phyloP scores from a whole-genome alignment of 2,113 vertebrate species.

The Lagopus muta region DNA sequence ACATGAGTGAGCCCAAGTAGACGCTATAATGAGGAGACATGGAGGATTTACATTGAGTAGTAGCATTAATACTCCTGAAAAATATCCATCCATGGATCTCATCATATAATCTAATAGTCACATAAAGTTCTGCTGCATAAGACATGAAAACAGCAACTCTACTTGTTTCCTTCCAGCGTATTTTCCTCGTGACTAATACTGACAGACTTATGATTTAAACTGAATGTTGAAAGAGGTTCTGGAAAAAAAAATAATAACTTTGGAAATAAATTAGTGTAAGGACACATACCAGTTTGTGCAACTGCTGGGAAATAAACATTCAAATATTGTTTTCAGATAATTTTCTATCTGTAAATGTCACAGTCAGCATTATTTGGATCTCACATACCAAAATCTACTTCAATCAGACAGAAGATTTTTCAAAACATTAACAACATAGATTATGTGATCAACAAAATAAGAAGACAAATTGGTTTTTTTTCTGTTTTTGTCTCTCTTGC shows the following conservation, averaged over 20 bases:
- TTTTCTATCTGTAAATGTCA: background rate
- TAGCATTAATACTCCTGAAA: background rate
- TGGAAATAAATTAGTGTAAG: background rate
- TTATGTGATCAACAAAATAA: background rate
- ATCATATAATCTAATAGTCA: rapidly evolving
- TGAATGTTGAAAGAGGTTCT: background rate
- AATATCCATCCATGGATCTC: background rate
- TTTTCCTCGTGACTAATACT: background rate
- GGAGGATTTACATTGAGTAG: background rate
- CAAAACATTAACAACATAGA: background rate
- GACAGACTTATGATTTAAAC: background rate
- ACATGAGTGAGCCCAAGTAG: background rate
- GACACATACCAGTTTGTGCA: background rate
- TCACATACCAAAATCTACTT: background rate
- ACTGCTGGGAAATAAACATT: background rate
- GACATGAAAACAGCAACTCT: background rate
- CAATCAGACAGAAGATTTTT: background rate
- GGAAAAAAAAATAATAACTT: background rate
- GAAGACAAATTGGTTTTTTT: background rate
- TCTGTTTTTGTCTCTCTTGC: background rate
- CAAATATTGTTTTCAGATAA: background rate
- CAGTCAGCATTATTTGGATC: background rate
- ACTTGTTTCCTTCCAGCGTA: background rate
- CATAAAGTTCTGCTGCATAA: rapidly evolving
- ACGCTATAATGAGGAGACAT: background rate